Conservation (phyloP, 2,888 invertebrate species). For the Acronicta alni region DNA sequence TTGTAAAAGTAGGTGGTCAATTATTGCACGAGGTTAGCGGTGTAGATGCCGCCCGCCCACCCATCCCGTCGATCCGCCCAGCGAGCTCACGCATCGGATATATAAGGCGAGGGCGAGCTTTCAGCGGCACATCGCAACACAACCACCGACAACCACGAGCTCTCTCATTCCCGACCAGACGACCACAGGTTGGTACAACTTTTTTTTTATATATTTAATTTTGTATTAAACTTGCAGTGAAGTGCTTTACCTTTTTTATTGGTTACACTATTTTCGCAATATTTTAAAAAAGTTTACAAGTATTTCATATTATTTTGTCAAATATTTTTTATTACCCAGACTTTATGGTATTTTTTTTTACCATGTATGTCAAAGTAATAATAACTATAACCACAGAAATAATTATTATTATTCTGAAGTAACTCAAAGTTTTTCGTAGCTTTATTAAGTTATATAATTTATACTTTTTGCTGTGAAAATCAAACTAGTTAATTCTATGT, state of each 20-base stretch:
- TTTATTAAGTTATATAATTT: no score
- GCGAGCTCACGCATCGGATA: slow-evolving; percentile 61
- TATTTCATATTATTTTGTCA: no score
- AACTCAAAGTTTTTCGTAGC: no score
- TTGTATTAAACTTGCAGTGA: not conserved
- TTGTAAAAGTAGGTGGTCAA: slow-evolving; percentile 37
- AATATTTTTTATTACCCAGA: no score
- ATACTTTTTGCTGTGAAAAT: no score
- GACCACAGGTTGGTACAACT: slow-evolving; percentile 66
- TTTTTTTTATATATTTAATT: slow-evolving; percentile 25
- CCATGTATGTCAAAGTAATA: no score
- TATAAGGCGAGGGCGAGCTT: slow-evolving; percentile 71
- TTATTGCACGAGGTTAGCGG: slow-evolving; percentile 41
- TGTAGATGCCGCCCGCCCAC: slow-evolving; percentile 44
- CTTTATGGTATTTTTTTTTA: no score
- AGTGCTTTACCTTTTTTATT: not conserved
- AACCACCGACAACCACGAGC: slow-evolving; percentile 67
- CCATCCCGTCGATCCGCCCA: slow-evolving; percentile 52
- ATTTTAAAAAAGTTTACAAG: no score
- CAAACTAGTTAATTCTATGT: slow-evolving; percentile 7
- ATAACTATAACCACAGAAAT: no score
- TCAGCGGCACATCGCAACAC: slow-evolving; percentile 74
- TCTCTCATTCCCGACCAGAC: slow-evolving; percentile 57
- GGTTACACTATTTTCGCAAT: no score
- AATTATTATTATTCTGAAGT: no score